Conservation (phyloP, 2,888 invertebrate genomes). For the Apantesis nais region DNA sequence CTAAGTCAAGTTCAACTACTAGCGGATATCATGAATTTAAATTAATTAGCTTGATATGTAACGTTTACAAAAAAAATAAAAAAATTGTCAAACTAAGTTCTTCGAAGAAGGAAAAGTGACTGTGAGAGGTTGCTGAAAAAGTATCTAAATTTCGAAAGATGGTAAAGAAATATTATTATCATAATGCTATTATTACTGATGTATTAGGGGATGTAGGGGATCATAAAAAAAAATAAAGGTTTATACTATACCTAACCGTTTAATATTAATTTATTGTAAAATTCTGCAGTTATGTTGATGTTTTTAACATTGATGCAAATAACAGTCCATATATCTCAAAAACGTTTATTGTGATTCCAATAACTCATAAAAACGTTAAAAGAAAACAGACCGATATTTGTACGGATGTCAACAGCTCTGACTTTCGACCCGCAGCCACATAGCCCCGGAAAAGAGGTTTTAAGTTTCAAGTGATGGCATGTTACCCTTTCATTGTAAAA, state of each 20-base stretch:
- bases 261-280: not conserved
- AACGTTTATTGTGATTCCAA: conserved; percentile 55
- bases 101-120: not conserved
- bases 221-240: too few species aligned
- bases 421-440: conserved; percentile 69
- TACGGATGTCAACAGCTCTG: conserved; percentile 77
- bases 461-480: conserved; percentile 64
- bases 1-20: not conserved
- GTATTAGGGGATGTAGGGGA: not conserved
- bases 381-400: conserved; percentile 63
- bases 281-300: not conserved
- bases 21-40: not conserved
- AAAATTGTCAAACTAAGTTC: not conserved
- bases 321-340: conserved; percentile 16
- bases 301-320: not conserved
- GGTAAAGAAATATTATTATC: not conserved
- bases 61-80: not conserved
- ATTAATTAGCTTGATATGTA: not conserved
- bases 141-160: too few species aligned
- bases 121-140: not conserved
- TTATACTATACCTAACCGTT: too few species aligned
- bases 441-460: conserved; percentile 72
- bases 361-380: conserved; percentile 61
- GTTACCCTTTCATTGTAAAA: conserved; percentile 71
- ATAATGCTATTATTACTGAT: too few species aligned